phyloP scores from a whole-genome alignment of 2,113 vertebrate species.

The Casuarius casuarius region DNA sequence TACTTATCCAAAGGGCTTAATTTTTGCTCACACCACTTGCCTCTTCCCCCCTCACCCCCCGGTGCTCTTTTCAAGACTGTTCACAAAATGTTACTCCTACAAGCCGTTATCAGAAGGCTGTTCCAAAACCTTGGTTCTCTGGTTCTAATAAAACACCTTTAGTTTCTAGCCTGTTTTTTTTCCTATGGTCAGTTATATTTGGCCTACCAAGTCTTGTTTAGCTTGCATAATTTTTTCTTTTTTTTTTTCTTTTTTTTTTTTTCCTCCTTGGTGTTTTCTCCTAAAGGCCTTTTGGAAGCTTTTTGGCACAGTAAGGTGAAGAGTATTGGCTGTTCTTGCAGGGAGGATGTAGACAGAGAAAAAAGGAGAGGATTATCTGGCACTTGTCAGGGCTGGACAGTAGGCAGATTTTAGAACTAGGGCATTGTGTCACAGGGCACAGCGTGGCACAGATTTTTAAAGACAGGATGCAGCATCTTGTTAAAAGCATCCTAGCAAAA shows the following conservation, averaged over 20 bases:
- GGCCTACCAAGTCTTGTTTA: not conserved
- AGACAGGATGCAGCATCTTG: not conserved
- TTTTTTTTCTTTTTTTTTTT: not conserved
- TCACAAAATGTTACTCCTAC: not conserved
- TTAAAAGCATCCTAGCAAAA: not conserved
- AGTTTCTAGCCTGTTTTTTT: not conserved
- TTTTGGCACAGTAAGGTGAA: not conserved
- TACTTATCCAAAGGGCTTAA: not conserved
- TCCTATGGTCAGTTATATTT: not conserved
- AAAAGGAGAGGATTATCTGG: not conserved
- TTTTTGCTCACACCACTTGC: not conserved
- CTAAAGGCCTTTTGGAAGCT: not conserved
- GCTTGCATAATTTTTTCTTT: not conserved
- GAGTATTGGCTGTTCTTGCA: not conserved
- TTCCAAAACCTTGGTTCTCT: not conserved
- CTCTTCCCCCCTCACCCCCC: not conserved
- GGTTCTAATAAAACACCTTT: not conserved
- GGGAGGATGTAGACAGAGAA: accelerated
- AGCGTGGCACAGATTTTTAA: not conserved
- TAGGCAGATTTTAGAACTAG: not conserved
- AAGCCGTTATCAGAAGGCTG: not conserved
- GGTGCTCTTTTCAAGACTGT: not conserved
- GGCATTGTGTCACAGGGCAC: not conserved
- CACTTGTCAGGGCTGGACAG: not conserved
- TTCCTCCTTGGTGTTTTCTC: not conserved